A percentile compares a stretch with the other conserved stretches of the same genome.
Evolutionary conservation across 2,113 vertebrate genomes (phyloP).

Genomic region (Eupsittula cactorum): DNA sequence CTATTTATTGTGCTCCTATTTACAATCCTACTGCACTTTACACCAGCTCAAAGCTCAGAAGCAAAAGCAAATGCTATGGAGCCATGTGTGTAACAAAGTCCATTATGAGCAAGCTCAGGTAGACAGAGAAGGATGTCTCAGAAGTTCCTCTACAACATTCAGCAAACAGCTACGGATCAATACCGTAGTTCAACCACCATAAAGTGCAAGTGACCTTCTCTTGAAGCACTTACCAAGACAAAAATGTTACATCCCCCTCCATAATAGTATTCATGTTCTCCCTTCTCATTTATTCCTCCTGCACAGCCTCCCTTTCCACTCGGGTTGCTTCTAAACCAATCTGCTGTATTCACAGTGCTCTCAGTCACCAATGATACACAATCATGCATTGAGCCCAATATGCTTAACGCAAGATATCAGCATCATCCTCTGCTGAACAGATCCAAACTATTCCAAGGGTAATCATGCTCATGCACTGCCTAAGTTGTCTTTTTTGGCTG

Average conservation of each 20-base stretch:
- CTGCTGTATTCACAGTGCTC: rapidly evolving
- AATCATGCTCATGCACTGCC: rapidly evolving
- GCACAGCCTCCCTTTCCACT: background rate
- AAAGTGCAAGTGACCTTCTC: background rate
- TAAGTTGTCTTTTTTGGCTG: background rate
- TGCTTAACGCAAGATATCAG: background rate
- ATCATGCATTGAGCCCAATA: rapidly evolving
- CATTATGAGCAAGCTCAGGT: background rate
- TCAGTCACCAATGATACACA: background rate
- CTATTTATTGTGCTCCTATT: background rate
- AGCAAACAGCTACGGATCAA: background rate
- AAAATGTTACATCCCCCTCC: background rate
- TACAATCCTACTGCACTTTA: background rate
- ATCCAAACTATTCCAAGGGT: background rate
- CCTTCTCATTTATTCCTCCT: background rate
- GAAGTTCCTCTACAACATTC: background rate
- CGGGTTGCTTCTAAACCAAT: background rate
- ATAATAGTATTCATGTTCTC: background rate
- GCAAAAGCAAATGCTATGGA: background rate
- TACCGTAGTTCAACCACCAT: background rate
- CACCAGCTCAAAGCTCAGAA: background rate
- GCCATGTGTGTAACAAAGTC: background rate
- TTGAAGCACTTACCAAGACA: background rate
- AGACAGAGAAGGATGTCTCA: background rate
- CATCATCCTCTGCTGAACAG: background rate